Evolutionary conservation across 1,140 invertebrate genomes (phyloP).

Genomic region (Eubasilissa regina): DNA sequence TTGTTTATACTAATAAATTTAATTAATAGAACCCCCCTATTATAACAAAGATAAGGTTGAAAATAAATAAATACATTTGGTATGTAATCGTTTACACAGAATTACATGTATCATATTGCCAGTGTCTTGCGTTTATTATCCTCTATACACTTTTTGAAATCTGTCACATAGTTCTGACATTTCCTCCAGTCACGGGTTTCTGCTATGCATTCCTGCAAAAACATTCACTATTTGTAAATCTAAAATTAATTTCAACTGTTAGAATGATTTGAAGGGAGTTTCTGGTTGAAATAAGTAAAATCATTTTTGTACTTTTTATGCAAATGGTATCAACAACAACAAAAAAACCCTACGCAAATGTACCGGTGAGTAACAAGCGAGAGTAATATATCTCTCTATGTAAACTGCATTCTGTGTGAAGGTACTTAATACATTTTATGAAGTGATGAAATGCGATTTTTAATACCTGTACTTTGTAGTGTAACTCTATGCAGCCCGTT

Average conservation of each 20-base stretch:
- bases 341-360: no score
- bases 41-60: background rate
- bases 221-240: slow-evolving; percentile 52
- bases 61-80: background rate
- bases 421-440: background rate
- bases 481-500: slow-evolving; percentile 89
- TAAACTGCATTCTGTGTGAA: background rate
- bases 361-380: no score
- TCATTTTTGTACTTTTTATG: background rate
- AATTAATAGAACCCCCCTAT: background rate
- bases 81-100: background rate
- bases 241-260: background rate
- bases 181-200: slow-evolving; percentile 92
- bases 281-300: no score
- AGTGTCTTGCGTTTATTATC: slow-evolving; percentile 62
- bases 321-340: background rate
- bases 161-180: slow-evolving; percentile 86
- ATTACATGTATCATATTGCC: background rate
- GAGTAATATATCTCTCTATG: background rate
- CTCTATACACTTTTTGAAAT: slow-evolving; percentile 86
- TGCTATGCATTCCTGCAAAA: slow-evolving; percentile 88
- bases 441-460: background rate
- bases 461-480: slow-evolving; percentile 88
- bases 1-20: no score
- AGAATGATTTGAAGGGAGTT: background rate